phyloP scores from a whole-genome alignment of 2,888 invertebrate species.

The Troides aeacus region DNA sequence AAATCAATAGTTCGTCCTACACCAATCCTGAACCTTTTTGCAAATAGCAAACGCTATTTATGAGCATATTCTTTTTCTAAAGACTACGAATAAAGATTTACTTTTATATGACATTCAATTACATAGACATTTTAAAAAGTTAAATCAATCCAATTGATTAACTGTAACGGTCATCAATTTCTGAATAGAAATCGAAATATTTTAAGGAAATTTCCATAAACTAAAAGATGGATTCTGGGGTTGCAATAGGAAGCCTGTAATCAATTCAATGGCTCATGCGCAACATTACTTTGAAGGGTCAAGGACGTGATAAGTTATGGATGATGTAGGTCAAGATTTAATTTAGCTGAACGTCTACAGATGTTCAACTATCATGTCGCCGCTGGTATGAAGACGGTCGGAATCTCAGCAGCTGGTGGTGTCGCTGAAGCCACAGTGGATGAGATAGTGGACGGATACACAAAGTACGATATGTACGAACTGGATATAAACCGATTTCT shows the following conservation, averaged over 20 bases:
- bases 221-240: no score
- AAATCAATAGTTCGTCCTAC: background rate
- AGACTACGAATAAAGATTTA: background rate
- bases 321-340: no score
- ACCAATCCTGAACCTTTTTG: background rate
- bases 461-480: constrained; percentile 91
- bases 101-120: background rate
- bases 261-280: no score
- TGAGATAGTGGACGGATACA: constrained; percentile 89
- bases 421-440: constrained; percentile 95
- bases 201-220: no score
- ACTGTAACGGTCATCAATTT: no score
- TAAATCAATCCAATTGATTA: no score
- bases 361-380: constrained; percentile 94
- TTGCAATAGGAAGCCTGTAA: no score
- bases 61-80: background rate
- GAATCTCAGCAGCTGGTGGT: constrained; percentile 97
- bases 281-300: no score
- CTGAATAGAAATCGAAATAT: no score
- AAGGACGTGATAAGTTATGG: no score
- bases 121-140: no score
- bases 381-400: constrained; percentile 97
- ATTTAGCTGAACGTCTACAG: constrained; percentile 56
- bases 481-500: constrained; percentile 94
- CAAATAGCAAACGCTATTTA: background rate